phyloP scores from a whole-genome alignment of 1,140 invertebrate genomes.

The Meloidogyne floridensis region DNA sequence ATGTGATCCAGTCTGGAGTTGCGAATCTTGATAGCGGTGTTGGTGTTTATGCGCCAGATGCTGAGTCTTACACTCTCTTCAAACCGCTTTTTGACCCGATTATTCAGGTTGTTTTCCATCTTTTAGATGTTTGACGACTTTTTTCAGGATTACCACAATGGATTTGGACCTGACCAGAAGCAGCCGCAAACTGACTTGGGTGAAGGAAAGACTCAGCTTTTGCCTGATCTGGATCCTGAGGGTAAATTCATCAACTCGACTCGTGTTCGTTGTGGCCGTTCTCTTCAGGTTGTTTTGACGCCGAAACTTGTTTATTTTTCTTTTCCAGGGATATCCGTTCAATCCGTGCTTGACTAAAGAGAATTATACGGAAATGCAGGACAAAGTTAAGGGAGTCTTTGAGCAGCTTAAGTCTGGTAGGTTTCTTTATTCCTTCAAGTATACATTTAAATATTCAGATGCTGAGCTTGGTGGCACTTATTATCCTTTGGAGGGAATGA shows the following conservation, averaged over 20 bases:
- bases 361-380: conserved; percentile 63
- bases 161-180: conserved; percentile 75
- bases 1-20: conserved; percentile 70
- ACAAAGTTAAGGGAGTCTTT: conserved; percentile 64
- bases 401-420: conserved; percentile 39
- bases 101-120: conserved; percentile 72
- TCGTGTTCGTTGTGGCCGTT: conserved; percentile 74
- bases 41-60: conserved; percentile 90
- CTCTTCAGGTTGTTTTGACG: conserved; percentile 7
- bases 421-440: not conserved
- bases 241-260: conserved; percentile 88
- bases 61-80: conserved; percentile 86
- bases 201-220: conserved; percentile 76
- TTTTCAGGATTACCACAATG: conserved; percentile 91
- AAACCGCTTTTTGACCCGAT: conserved; percentile 86
- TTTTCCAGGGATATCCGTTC: conserved; percentile 86
- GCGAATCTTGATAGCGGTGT: conserved; percentile 78
- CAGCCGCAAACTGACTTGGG: conserved; percentile 85
- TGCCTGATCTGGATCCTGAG: conserved; percentile 86
- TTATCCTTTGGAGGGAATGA: conserved; percentile 79
- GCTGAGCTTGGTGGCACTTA: conserved; percentile 83
- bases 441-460: conserved; percentile 35
- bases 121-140: conserved; percentile 62
- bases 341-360: conserved; percentile 68
- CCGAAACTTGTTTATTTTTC: conserved; percentile 24